A percentile compares a stretch with the other conserved stretches of the same genome.
Conservation (phyloP, 2,113 vertebrate species). For the Ptychochromis oligacanthus region DNA sequence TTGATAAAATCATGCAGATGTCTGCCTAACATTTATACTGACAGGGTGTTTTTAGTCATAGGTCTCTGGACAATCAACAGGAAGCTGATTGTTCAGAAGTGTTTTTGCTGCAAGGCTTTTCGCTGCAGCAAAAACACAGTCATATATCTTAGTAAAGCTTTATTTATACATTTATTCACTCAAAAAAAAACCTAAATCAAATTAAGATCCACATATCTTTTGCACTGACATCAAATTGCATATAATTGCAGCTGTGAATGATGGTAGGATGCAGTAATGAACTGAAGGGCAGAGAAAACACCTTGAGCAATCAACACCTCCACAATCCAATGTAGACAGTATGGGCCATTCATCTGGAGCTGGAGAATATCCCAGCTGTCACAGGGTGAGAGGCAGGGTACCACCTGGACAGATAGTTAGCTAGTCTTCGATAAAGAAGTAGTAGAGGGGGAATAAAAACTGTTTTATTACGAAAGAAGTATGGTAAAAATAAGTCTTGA, state of each 20-base stretch:
- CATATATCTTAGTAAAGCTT: neutral
- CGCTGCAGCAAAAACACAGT: neutral
- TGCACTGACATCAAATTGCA: neutral
- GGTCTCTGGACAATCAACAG: neutral
- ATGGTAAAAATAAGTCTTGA: too few species aligned
- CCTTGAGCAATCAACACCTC: neutral
- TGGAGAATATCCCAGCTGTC: too few species aligned
- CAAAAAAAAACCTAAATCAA: neutral
- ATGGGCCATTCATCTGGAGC: neutral
- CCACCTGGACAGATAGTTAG: neutral
- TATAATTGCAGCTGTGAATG: neutral
- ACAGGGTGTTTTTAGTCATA: neutral
- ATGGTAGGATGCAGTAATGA: rapidly evolving
- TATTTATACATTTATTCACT: neutral
- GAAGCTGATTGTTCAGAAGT: neutral
- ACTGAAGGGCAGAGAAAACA: neutral
- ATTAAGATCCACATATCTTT: neutral
- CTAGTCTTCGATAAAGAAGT: too few species aligned
- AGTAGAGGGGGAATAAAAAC: too few species aligned
- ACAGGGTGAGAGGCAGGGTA: neutral
- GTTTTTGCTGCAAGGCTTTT: too few species aligned
- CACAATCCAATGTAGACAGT: neutral
- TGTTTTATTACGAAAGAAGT: too few species aligned
- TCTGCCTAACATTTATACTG: neutral
- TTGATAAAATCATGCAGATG: neutral